A percentile compares a stretch with the other conserved stretches of the same genome.
Conservation (phyloP, 2,797 vertebrate species). For the Anguilla anguilla region DNA sequence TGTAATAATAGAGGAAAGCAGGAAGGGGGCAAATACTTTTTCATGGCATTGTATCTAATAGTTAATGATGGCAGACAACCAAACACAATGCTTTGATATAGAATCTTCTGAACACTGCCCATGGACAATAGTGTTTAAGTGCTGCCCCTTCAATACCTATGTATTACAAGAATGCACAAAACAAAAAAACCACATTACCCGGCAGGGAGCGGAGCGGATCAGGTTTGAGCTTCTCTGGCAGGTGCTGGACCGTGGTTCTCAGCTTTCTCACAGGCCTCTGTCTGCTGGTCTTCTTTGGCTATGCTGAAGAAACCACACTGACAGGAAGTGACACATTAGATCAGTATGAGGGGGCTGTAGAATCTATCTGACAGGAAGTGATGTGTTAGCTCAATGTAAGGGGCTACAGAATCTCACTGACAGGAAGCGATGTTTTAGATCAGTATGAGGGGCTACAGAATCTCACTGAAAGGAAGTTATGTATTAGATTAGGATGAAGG, state of each 20-base stretch:
- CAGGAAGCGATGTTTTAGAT: background rate
- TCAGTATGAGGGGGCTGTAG: conserved; percentile 56
- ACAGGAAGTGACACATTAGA: conserved; percentile 84
- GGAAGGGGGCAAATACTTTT: no score
- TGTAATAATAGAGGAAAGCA: no score
- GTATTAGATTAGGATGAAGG: no score
- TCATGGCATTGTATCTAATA: no score
- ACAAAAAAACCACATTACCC: conserved; percentile 30
- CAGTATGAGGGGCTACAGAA: background rate
- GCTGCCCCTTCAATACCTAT: conserved; percentile 2
- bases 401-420: no score
- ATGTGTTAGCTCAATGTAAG: no score
- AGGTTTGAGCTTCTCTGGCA: conserved; percentile 97
- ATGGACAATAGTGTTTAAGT: background rate
- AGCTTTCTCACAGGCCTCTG: conserved; percentile 97
- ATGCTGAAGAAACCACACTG: conserved; percentile 99
- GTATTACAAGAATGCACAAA: background rate
- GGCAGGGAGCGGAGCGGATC: conserved; percentile 87
- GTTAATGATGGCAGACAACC: no score
- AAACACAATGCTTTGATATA: no score
- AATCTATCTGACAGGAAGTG: no score
- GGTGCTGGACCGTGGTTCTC: conserved; percentile 98
- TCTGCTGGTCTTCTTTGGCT: conserved; percentile 91
- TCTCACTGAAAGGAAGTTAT: no score
- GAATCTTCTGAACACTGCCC: no score